Evolutionary conservation across 2,888 invertebrate genomes (phyloP).

Genomic region (Tachina grossa): DNA sequence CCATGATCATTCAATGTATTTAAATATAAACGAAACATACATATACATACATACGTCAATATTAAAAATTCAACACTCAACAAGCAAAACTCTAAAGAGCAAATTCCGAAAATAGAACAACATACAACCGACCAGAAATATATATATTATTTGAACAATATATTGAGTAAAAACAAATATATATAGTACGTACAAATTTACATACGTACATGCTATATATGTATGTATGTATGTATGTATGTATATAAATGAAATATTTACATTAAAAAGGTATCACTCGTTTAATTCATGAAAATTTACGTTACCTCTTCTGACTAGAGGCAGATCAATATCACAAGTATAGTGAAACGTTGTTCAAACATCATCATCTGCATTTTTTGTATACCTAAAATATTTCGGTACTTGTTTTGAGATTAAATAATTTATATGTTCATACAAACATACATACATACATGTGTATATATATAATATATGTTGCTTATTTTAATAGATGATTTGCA

Average conservation of each 20-base stretch:
- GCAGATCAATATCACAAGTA: constrained; percentile 31
- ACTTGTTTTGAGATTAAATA: constrained; percentile 55
- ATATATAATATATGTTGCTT: neutral
- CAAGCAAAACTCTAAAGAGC: constrained; percentile 16
- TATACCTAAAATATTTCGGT: constrained; percentile 26
- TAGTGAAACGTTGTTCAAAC: constrained; percentile 1
- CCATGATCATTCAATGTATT: constrained; percentile 29
- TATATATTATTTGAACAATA: neutral
- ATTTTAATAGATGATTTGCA: constrained; percentile 31
- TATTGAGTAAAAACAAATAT: neutral
- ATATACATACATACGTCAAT: constrained; percentile 37
- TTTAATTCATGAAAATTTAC: constrained; percentile 69
- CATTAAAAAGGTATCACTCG: constrained; percentile 64
- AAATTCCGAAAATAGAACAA: constrained; percentile 27
- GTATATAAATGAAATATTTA: constrained; percentile 49
- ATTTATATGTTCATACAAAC: constrained; percentile 16
- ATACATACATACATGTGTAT: neutral
- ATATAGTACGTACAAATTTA: neutral
- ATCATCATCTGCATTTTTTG: constrained; percentile 18
- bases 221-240: no score
- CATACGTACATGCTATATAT: constrained; percentile 1
- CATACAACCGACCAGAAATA: constrained; percentile 27
- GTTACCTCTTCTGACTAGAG: constrained; percentile 24
- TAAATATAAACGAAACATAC: constrained; percentile 17
- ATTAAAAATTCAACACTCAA: constrained; percentile 21